Evolutionary conservation across 2,113 vertebrate species (phyloP).

Genomic region (Prietella phreatophila): DNA sequence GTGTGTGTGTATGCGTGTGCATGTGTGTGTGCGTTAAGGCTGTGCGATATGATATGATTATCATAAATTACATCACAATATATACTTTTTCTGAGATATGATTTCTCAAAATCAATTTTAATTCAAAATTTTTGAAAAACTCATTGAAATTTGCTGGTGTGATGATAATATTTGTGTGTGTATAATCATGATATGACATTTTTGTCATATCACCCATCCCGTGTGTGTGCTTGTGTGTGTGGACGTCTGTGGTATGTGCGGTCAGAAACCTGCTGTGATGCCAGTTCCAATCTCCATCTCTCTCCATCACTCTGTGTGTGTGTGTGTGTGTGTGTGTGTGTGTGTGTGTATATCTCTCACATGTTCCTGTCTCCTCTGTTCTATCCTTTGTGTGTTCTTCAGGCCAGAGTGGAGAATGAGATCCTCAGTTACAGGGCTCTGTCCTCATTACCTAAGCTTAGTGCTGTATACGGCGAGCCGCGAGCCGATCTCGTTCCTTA

Average conservation of each 20-base stretch:
- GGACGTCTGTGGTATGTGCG: neutral
- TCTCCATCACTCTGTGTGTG: neutral
- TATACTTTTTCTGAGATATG: neutral
- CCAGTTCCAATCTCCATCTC: constrained; percentile 31
- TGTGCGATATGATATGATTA: neutral
- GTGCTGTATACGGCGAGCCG: constrained; percentile 88
- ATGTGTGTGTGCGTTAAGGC: neutral
- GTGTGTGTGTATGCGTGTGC: neutral
- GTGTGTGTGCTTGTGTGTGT: neutral
- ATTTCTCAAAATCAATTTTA: neutral
- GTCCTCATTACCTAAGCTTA: constrained; percentile 90
- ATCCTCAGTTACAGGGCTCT: constrained; percentile 90
- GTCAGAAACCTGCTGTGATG: constrained; percentile 23
- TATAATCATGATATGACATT: neutral
- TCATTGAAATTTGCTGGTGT: neutral
- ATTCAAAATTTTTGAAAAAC: neutral
- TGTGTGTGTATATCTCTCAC: constrained; percentile 4
- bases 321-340: constrained; percentile 7
- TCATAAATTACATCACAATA: neutral
- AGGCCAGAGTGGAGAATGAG: constrained; percentile 92
- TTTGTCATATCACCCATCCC: neutral
- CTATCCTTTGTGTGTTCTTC: constrained; percentile 57
- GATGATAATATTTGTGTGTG: neutral
- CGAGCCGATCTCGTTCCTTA: constrained; percentile 92
- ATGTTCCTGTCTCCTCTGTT: constrained; percentile 15